Evolutionary conservation across 2,888 invertebrate genomes (phyloP), one percentile per base, ranked within the genome.

Genomic region (Tetragonula carbonaria): DNA sequence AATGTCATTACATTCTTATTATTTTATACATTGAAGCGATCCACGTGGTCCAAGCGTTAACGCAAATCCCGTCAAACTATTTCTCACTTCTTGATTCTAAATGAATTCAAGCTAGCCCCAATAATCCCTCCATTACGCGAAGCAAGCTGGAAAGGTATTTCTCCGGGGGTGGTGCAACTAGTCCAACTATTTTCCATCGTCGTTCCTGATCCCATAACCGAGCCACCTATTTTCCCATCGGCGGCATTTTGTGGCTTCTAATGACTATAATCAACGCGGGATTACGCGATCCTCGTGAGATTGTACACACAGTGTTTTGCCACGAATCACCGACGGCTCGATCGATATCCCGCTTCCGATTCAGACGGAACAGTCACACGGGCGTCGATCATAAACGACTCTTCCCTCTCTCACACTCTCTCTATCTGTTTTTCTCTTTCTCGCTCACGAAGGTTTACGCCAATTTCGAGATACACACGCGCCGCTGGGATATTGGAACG

Each of bases 171-270:
- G 13, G 2, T 2, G 18, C n/a, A 81, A 78, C 73, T 55, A 78
- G 73, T 66, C 50, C 67, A 81, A 78, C 78, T 81, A 81, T 81
- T 81, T 78, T 78, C 63, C 57, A 73, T 70, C 77, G 45, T 63
- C 55, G 63, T 38, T 72, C 75, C 63, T 57, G 45, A 45, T 38
- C 18, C 21, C 53, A 0, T 14, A 23, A 4, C 13, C 67, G 45
- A n/a, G 18, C 53, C 72, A 11, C n/a, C 11, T n/a, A 4, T 45
- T 51, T 63, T 70, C 18, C 38, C 62, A 45, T 62, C 63, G 38
- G 68, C 50, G 63, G 62, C 59, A 65, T 71, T 63, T 53, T n/a
- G n/a, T 23, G 65, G 38, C 23, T 62, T 23, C 23, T 4, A 38
- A 21, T 38, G 16, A 18, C 21, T n/a, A 59, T 18, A 45, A 71